These are phyloP conservation scores for Erebia epiphron DNA, from an alignment of 2,888 invertebrate species.

Conservation along the genomic window DNA sequence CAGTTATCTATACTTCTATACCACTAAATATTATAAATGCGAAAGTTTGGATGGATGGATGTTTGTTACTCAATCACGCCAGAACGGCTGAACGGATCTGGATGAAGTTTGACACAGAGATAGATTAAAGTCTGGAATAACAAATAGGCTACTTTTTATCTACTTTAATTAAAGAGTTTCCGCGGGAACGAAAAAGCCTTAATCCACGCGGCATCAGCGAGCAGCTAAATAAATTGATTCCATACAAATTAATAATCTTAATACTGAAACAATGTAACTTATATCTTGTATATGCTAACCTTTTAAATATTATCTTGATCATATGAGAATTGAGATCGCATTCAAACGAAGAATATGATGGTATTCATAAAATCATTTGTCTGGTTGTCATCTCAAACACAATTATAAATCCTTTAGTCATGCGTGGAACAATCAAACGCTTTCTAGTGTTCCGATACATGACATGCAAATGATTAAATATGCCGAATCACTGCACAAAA, in stretches of 20 bases:
- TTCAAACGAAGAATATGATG: not conserved
- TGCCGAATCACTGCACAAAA: conserved; percentile 37
- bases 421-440: conserved; percentile 36
- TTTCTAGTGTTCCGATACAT: conserved; percentile 27
- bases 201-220: no score
- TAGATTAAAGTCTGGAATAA: no score
- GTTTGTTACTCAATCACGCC: no score
- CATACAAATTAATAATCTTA: not conserved
- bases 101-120: no score
- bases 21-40: no score
- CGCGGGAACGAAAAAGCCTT: no score
- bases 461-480: conserved; percentile 31
- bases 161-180: no score
- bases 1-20: no score
- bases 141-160: no score
- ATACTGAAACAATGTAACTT: not conserved
- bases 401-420: conserved; percentile 36
- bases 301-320: conserved; percentile 1
- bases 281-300: not conserved
- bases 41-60: no score
- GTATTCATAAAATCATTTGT: conserved; percentile 48
- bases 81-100: no score
- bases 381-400: conserved; percentile 41
- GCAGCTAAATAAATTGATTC: not conserved
- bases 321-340: not conserved